Evolutionary conservation across 2,113 vertebrate species (phyloP), one percentile per base, ranked within the genome.

Genomic region (Nyctibius bracteatus): DNA sequence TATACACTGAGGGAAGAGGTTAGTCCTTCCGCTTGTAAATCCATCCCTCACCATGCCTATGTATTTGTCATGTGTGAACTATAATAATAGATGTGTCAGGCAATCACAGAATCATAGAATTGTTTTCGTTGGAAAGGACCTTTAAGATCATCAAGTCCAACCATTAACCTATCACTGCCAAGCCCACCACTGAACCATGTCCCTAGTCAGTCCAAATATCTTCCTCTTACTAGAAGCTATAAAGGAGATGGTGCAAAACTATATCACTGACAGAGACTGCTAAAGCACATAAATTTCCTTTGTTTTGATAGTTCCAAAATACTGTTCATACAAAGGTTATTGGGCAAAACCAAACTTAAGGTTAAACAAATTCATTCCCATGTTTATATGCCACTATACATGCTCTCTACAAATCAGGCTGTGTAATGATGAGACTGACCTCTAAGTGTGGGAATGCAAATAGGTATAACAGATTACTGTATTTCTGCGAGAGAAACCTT

Each of bases 401-500:
- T 61, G 65, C 66, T 96, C 58, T 62, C 35, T 88, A 74, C 83
- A 96, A 80, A 93, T 65, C 78, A 72, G 85, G 14, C 35, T 78
- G 37, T 81, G 86, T 94, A 94, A 90, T 81, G 95, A 92, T 92
- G 86, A 41, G 27, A 43, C 80, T 83, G 93, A 91, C 94, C 89
- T 85, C 8, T 2, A 35, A 62, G 59, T 28, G 72, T 86, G 87
- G 62, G 85, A 94, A 30, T 55, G 44, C 77, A 92, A 93, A 80
- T 37, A 88, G 87, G 82, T 84, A 51, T 58, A 74, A 83, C 12
- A 19, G 90, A 84, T 96, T 93, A 90, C 81, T 9, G 0, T 72
- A 61, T 46, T 91, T 77, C 81, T 94, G 72, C 8, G 85, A 96
- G 79, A 96, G 89, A 97, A 96, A 91, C 81, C 81, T 90, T 78